Conservation (phyloP, 2,888 invertebrate genomes). For the Athalia rosae region DNA sequence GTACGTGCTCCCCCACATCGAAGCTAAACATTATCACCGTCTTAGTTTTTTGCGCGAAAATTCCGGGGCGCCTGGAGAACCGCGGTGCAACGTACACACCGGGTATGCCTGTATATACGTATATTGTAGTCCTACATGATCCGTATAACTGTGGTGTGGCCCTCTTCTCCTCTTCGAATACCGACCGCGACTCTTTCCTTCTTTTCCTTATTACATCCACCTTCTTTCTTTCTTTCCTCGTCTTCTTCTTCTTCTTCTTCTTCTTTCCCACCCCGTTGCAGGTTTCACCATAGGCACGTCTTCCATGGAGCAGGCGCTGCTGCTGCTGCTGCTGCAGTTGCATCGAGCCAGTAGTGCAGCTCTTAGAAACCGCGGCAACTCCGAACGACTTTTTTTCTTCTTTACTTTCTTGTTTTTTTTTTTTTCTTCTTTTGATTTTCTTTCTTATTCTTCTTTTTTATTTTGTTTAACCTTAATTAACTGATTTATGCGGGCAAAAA, state of each 20-base stretch:
- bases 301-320: too few species aligned
- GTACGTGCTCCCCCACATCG: slow-evolving; percentile 43
- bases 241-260: neutral
- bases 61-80: slow-evolving; percentile 47
- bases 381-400: slow-evolving; percentile 24
- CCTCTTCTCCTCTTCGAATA: too few species aligned
- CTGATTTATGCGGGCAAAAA: slow-evolving; percentile 46
- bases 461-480: slow-evolving; percentile 26
- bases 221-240: neutral
- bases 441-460: too few species aligned
- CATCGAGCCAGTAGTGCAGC: neutral
- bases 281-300: neutral
- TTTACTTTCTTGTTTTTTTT: too few species aligned
- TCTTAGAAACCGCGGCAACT: slow-evolving; percentile 40
- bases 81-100: neutral
- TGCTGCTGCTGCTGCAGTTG: too few species aligned
- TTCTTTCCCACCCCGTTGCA: neutral
- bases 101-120: neutral
- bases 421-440: too few species aligned
- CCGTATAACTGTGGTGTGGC: neutral
- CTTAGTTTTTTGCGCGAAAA: slow-evolving; percentile 51
- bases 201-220: neutral
- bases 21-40: slow-evolving; percentile 51
- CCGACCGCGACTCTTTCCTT: too few species aligned
- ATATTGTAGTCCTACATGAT: neutral